These are phyloP conservation scores for Phanerotoma sp. DNA, from an alignment of 2,888 invertebrate species.

Conservation along the genomic window DNA sequence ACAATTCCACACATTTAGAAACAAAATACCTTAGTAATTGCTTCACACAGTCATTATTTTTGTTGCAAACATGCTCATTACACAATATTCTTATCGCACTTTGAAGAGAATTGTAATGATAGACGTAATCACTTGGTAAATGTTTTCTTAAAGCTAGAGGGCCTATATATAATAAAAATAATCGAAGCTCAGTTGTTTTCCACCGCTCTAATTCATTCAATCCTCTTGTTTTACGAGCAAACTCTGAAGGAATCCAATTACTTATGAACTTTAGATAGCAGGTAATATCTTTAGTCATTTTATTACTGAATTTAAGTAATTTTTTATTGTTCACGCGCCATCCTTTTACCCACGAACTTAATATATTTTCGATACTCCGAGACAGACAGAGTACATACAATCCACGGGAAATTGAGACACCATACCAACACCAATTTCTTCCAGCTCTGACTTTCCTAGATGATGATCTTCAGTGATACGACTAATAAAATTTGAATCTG, in stretches of 20 bases:
- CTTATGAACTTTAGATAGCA: conserved; percentile 7
- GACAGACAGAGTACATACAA: conserved; percentile 38
- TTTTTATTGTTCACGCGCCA: not conserved
- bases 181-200: not conserved
- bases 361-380: conserved; percentile 37
- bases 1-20: not conserved
- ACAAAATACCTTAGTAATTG: no score
- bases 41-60: no score
- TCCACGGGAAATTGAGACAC: conserved; percentile 38
- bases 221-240: not conserved
- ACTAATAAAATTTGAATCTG: conserved; percentile 2
- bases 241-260: not conserved
- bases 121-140: no score
- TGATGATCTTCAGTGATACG: conserved; percentile 2
- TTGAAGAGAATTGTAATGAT: no score
- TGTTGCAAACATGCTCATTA: no score
- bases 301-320: not conserved
- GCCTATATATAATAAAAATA: conserved; percentile 26
- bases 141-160: no score
- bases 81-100: no score
- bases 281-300: conserved; percentile 3
- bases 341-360: not conserved
- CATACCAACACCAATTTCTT: conserved; percentile 33
- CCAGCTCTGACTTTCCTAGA: conserved; percentile 26
- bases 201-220: conserved; percentile 1